A percentile compares a stretch with the other conserved stretches of the same genome.
These are phyloP conservation scores for Sesamia nonagrioides DNA, from an alignment of 1,140 invertebrate species.

Conservation along the genomic window DNA sequence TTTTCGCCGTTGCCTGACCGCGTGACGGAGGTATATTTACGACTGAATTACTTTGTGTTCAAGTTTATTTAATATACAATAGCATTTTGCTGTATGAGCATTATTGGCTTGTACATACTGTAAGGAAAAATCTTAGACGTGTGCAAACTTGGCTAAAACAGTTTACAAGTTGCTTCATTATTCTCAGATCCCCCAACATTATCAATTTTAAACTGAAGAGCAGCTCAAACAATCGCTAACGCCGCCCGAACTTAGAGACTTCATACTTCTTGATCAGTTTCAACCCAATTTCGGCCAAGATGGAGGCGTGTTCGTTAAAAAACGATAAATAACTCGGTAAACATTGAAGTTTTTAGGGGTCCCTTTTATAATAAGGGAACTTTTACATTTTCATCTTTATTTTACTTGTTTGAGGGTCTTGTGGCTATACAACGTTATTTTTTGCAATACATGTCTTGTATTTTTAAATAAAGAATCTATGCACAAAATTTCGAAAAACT, in stretches of 20 bases:
- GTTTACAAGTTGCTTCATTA: conserved; percentile 21
- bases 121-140: background rate
- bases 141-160: background rate
- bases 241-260: background rate
- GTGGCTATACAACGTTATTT: no score
- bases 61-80: no score
- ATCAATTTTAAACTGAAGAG: conserved; percentile 16
- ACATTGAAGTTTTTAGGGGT: conserved; percentile 54
- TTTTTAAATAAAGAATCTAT: no score
- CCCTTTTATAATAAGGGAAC: conserved; percentile 43
- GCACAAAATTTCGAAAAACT: no score
- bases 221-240: conserved; percentile 2
- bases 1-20: no score
- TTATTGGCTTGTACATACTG: no score
- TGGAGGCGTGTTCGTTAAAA: conserved; percentile 55
- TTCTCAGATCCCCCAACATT: conserved; percentile 5
- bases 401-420: no score
- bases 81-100: no score
- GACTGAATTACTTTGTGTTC: no score
- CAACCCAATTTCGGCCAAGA: conserved; percentile 13
- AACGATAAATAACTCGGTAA: conserved; percentile 63
- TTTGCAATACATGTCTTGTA: no score
- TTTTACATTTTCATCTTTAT: no score
- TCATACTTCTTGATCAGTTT: conserved; percentile 43
- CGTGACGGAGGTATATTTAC: no score